Conservation (phyloP, 2,797 vertebrate species). For the Pristis pectinata region DNA sequence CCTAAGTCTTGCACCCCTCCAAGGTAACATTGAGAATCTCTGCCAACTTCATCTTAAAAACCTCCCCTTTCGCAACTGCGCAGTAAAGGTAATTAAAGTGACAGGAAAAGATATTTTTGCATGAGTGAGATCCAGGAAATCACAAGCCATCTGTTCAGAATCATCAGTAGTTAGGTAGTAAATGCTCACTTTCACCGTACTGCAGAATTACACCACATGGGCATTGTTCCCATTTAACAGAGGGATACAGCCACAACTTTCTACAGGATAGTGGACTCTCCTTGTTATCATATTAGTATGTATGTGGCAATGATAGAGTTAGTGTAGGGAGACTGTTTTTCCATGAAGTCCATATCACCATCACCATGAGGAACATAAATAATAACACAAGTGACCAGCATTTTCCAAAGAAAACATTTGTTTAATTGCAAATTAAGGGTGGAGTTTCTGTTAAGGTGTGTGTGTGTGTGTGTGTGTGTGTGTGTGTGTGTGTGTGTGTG, state of each 20-base stretch:
- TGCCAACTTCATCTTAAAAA: background rate
- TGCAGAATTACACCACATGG: background rate
- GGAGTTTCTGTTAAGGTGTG: background rate
- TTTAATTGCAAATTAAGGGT: background rate
- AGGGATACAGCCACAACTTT: background rate
- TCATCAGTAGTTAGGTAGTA: background rate
- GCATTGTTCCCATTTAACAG: background rate
- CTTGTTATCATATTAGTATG: background rate
- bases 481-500: background rate
- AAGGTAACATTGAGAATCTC: background rate
- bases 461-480: too few relatives aligned
- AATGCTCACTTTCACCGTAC: background rate
- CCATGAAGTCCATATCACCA: background rate
- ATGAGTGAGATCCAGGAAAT: background rate
- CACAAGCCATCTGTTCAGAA: background rate
- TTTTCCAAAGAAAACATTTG: background rate
- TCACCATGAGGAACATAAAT: background rate
- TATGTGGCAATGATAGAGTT: background rate
- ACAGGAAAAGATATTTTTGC: background rate
- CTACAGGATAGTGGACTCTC: background rate
- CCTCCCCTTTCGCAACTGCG: background rate
- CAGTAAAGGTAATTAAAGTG: background rate
- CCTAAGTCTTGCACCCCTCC: background rate
- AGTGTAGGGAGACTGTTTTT: background rate
- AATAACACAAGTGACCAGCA: background rate